A percentile compares a stretch with the other conserved stretches of the same genome.
phyloP scores from a whole-genome alignment of 30 jellyfish, hydroid and myxozoan species.

The Pseudorhiza aurosa region DNA sequence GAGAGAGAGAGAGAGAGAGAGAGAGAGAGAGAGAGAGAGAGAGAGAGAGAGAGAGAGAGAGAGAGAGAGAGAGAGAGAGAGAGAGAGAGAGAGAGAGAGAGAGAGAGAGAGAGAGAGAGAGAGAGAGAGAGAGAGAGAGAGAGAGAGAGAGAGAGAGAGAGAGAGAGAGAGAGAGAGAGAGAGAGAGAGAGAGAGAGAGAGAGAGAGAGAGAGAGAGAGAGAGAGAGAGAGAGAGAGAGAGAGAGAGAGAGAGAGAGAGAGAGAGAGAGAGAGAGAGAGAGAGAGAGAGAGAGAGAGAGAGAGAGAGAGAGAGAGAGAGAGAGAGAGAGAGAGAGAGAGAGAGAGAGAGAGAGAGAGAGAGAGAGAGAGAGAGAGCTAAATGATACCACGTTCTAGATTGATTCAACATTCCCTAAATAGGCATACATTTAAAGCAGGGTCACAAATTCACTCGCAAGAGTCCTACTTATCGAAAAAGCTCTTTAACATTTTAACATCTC shows the following conservation, averaged over 20 bases:
- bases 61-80: constrained; percentile 35
- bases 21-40: constrained; percentile 24
- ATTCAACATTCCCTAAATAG: too few species aligned
- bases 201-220: constrained; percentile 31
- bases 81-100: constrained; percentile 35
- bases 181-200: constrained; percentile 25
- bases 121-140: constrained; percentile 35
- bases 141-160: constrained; percentile 33
- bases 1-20: constrained; percentile 15
- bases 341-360: constrained; percentile 28
- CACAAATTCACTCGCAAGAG: neutral
- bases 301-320: constrained; percentile 33
- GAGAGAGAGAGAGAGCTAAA: neutral
- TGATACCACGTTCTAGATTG: neutral
- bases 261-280: constrained; percentile 35
- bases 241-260: constrained; percentile 35
- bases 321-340: constrained; percentile 35
- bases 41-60: constrained; percentile 35
- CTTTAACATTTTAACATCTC: too few species aligned
- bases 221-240: constrained; percentile 35
- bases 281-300: constrained; percentile 32
- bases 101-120: constrained; percentile 32
- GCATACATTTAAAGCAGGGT: too few species aligned
- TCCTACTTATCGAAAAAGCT: neutral
- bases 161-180: constrained; percentile 35